Percentiles rank a stretch among this genome's conserved stretches.
phyloP scores from a whole-genome alignment of 1,140 invertebrate species.

The Gryon sp. region DNA sequence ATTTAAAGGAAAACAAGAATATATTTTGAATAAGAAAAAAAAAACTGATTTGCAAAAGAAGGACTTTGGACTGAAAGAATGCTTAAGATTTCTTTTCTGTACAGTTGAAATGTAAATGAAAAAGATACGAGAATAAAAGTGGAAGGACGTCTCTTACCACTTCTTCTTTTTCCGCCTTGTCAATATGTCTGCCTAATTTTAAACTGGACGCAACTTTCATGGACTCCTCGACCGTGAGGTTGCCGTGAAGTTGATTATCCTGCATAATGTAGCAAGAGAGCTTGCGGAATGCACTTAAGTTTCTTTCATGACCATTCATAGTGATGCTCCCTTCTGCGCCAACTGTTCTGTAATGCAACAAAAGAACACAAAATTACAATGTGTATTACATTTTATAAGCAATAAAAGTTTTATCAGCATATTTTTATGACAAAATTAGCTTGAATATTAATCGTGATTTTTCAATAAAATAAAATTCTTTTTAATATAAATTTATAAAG shows the following conservation, averaged over 20 bases:
- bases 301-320: conserved; percentile 92
- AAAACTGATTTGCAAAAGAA: neutral
- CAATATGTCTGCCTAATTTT: conserved; percentile 88
- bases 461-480: no score
- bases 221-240: conserved; percentile 95
- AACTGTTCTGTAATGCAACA: conserved; percentile 81
- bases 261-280: conserved; percentile 99
- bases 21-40: no score
- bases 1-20: no score
- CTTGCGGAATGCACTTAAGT: conserved; percentile 94
- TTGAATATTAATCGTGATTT: no score
- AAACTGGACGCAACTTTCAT: conserved; percentile 95
- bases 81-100: neutral
- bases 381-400: neutral
- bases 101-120: conserved; percentile 15
- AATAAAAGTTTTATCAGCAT: neutral
- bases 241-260: conserved; percentile 96
- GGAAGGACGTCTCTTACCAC: conserved; percentile 84
- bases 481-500: no score
- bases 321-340: conserved; percentile 89
- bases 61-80: neutral
- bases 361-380: neutral
- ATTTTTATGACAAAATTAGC: no score
- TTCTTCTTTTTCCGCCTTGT: conserved; percentile 86
- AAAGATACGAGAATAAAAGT: neutral